Evolutionary conservation across 2,113 vertebrate species (phyloP).

Genomic region (Rhynchopsitta pachyrhyncha): DNA sequence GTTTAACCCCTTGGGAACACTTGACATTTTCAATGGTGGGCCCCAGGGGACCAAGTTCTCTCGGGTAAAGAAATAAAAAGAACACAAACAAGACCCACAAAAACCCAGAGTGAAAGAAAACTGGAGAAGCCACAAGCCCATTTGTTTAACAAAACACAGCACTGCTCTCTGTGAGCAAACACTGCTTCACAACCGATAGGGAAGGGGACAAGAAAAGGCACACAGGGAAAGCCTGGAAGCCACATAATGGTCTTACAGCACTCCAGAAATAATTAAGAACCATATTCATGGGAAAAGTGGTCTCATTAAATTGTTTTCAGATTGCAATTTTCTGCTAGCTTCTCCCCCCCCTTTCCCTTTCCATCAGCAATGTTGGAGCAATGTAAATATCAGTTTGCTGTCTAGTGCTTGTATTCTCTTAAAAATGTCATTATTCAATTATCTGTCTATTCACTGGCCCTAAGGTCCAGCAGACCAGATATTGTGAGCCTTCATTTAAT

Average conservation of each 20-base stretch:
- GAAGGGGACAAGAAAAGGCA: rapidly evolving
- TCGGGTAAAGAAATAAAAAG: neutral
- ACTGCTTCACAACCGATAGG: neutral
- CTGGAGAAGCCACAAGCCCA: neutral
- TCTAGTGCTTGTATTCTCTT: conserved; percentile 39
- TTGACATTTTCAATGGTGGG: neutral
- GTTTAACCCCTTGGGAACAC: neutral
- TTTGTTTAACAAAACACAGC: neutral
- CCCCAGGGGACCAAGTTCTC: neutral
- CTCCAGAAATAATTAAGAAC: conserved; percentile 41
- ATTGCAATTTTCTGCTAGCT: conserved; percentile 13
- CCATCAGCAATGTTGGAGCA: neutral
- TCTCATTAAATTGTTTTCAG: conserved; percentile 29
- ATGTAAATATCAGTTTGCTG: conserved; percentile 40
- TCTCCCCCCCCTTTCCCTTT: neutral
- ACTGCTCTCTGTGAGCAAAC: neutral
- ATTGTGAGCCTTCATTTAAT: conserved; percentile 36
- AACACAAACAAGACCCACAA: neutral
- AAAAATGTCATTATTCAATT: conserved; percentile 67
- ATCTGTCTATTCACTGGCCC: conserved; percentile 42
- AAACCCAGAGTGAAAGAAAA: neutral
- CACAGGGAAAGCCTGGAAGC: neutral
- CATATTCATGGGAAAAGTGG: neutral
- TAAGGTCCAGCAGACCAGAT: conserved; percentile 49
- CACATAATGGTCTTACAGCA: neutral